Percentiles rank a stretch among this genome's conserved stretches.
These are phyloP conservation scores for Phrixothrix hirtus DNA, from an alignment of 2,888 invertebrate species.

Conservation along the genomic window DNA sequence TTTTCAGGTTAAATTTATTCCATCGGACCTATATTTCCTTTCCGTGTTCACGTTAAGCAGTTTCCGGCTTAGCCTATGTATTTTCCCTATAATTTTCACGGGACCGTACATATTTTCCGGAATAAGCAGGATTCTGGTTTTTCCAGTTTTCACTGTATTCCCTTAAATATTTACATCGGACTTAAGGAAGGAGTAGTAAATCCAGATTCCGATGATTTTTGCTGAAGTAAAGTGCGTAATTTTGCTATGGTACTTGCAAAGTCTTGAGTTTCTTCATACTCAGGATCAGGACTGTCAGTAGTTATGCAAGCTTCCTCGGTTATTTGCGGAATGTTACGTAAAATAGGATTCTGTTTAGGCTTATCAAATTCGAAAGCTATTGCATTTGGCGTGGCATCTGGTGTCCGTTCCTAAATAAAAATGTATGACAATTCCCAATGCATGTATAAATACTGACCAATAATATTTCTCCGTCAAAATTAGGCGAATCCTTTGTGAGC, in stretches of 20 bases:
- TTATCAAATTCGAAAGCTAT: not conserved
- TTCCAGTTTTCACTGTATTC: no score
- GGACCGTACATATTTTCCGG: no score
- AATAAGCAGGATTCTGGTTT: no score
- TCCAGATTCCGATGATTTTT: slow-evolving; percentile 56
- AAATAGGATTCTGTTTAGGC: no score
- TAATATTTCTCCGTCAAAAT: slow-evolving; percentile 48
- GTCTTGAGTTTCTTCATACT: slow-evolving; percentile 74
- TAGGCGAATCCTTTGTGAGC: slow-evolving; percentile 44
- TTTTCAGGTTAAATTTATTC: no score
- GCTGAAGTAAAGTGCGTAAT: slow-evolving; percentile 66
- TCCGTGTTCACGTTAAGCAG: no score
- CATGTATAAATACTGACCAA: slow-evolving; percentile 35
- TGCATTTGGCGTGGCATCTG: slow-evolving; percentile 11
- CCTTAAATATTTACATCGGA: slow-evolving; percentile 53
- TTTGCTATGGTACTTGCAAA: slow-evolving; percentile 74
- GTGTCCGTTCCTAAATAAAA: slow-evolving; percentile 13
- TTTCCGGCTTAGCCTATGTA: no score
- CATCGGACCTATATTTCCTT: no score
- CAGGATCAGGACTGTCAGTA: slow-evolving; percentile 59
- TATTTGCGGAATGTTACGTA: slow-evolving; percentile 33
- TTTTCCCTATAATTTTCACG: no score
- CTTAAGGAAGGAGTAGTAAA: slow-evolving; percentile 53
- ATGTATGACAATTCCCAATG: not conserved
- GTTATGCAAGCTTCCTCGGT: slow-evolving; percentile 29